Evolutionary conservation across 2,113 vertebrate genomes (phyloP).

Genomic region (Tiliqua scincoides): DNA sequence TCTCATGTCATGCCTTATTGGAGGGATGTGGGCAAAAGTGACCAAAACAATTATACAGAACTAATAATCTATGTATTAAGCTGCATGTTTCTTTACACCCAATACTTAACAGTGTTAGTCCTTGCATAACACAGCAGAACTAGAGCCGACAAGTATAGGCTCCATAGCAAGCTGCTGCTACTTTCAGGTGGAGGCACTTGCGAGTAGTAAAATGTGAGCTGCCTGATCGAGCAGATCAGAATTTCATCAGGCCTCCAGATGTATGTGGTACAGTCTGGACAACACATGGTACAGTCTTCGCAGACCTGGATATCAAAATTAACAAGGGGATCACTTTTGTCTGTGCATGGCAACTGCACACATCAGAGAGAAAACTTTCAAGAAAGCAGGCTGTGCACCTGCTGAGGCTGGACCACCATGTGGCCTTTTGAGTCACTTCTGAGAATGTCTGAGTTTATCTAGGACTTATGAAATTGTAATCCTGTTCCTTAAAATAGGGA

Average conservation of each 20-base stretch:
- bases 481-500: background rate
- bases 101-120: too few species aligned
- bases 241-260: background rate
- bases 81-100: background rate
- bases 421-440: background rate
- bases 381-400: background rate
- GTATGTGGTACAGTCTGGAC: too few species aligned
- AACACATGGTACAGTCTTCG: too few species aligned
- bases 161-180: too few species aligned
- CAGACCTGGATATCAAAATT: background rate
- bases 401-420: background rate
- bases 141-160: background rate
- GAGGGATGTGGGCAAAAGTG: too few species aligned
- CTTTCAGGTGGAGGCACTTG: background rate
- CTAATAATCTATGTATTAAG: background rate
- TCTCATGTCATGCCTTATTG: too few species aligned
- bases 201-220: background rate
- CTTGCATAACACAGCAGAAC: background rate
- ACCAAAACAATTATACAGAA: background rate
- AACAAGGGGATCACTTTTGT: background rate
- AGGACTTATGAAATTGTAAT: constrained; percentile 18
- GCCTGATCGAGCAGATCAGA: background rate
- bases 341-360: background rate
- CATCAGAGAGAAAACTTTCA: background rate
- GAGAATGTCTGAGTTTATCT: constrained; percentile 20